Evolutionary conservation across 2,113 vertebrate species (phyloP).

Genomic region (Megaleporinus macrocephalus): DNA sequence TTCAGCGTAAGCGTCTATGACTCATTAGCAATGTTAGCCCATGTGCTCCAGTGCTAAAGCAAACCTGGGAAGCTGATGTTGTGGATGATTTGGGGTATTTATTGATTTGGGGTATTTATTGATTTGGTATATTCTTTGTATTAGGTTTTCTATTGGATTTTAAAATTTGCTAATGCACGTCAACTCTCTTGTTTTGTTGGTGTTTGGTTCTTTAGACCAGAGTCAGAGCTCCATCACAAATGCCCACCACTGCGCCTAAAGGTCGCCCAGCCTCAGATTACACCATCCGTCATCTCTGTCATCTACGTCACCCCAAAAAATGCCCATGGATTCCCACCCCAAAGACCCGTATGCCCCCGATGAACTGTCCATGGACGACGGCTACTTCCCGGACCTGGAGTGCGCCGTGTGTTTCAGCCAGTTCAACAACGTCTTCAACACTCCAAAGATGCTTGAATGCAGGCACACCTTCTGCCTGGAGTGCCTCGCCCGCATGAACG

Average conservation of each 20-base stretch:
- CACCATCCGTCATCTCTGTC: background rate
- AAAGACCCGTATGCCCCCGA: background rate
- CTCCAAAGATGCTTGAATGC: constrained; percentile 81
- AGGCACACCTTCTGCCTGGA: constrained; percentile 84
- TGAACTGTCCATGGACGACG: background rate
- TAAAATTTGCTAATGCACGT: no score
- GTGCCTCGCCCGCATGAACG: constrained; percentile 81
- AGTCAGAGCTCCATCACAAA: background rate
- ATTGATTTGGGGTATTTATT: no score
- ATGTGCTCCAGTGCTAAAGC: no score
- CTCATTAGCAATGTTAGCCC: no score
- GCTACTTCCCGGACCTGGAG: constrained; percentile 71
- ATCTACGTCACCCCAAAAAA: background rate
- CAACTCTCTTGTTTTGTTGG: background rate
- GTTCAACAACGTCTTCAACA: constrained; percentile 83
- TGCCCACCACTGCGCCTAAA: background rate
- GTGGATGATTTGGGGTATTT: no score
- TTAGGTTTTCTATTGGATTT: no score
- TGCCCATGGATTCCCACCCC: constrained; percentile 30
- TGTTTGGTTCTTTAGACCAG: constrained; percentile 8
- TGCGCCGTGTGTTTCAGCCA: constrained; percentile 81
- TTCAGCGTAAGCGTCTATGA: no score
- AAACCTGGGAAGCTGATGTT: no score
- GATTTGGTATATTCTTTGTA: no score
- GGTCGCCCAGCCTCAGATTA: background rate